phyloP scores from a whole-genome alignment of 2,888 invertebrate genomes.

The Tridacna crocea region DNA sequence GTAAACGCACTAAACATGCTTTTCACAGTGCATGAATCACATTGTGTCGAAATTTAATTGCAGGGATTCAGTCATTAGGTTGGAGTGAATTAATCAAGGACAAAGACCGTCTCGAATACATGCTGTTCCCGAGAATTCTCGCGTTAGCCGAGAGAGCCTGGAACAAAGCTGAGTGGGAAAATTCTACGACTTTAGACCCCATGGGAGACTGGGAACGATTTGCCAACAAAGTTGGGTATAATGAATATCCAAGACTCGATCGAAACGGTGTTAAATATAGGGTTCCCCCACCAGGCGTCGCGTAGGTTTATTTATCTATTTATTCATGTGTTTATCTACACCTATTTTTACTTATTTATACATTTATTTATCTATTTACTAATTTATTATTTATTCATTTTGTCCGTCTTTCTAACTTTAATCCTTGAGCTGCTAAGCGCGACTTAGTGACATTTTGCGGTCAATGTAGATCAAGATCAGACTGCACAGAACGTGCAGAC shows the following conservation, averaged over 20 bases:
- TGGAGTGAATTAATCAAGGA: conserved; percentile 76
- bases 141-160: conserved; percentile 81
- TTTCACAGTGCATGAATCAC: too few relatives aligned
- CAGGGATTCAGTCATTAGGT: conserved; percentile 80
- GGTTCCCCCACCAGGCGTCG: conserved; percentile 74
- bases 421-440: too few relatives aligned
- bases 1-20: too few relatives aligned
- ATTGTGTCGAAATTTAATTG: background rate
- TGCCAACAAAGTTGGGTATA: conserved; percentile 76
- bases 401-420: too few relatives aligned
- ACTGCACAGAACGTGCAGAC: too few relatives aligned
- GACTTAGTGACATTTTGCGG: too few relatives aligned
- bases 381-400: too few relatives aligned
- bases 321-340: background rate
- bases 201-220: conserved; percentile 72
- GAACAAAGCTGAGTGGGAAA: conserved; percentile 79
- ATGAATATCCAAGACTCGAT: conserved; percentile 72
- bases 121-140: conserved; percentile 75
- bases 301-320: conserved; percentile 58
- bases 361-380: too few relatives aligned
- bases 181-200: conserved; percentile 39
- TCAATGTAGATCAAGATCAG: too few relatives aligned
- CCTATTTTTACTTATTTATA: background rate
- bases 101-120: conserved; percentile 67
- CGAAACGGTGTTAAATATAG: conserved; percentile 68